A percentile compares a stretch with the other conserved stretches of the same genome.
Conservation (phyloP, 1,140 invertebrate genomes). For the Saccostrea echinata region DNA sequence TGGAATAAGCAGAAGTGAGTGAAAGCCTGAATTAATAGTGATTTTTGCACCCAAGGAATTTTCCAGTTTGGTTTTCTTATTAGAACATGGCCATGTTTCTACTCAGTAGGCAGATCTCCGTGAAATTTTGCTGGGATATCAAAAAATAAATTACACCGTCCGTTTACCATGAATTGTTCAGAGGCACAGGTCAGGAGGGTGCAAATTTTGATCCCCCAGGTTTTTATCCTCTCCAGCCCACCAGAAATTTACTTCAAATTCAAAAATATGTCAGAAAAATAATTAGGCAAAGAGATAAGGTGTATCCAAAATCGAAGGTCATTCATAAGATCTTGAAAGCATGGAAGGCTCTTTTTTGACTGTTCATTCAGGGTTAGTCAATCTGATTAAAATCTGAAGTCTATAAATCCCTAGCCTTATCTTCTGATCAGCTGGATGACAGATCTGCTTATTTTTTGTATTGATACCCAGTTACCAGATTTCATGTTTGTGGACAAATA, state of each 20-base stretch:
- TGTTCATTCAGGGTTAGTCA: conserved; percentile 33
- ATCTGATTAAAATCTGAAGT: conserved; percentile 33
- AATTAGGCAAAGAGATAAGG: conserved; percentile 5
- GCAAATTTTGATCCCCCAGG: conserved; percentile 24
- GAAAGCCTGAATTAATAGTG: conserved; percentile 12
- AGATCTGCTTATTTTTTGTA: conserved; percentile 6
- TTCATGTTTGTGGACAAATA: conserved; percentile 29
- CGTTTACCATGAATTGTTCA: conserved; percentile 24
- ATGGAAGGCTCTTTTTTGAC: conserved; percentile 21
- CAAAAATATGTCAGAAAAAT: conserved; percentile 35
- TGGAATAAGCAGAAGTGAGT: not conserved
- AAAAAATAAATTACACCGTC: conserved; percentile 36
- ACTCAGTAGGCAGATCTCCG: conserved; percentile 11
- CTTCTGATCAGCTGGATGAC: conserved; percentile 20
- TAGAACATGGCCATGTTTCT: conserved; percentile 6
- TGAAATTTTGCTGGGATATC: conserved; percentile 31
- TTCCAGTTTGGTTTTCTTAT: conserved; percentile 29
- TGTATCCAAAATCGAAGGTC: conserved; percentile 33
- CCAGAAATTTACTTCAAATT: conserved; percentile 24
- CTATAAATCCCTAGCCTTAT: conserved; percentile 19
- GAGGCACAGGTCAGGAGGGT: conserved; percentile 24
- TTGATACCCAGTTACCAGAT: conserved; percentile 8
- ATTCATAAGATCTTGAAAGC: conserved; percentile 27
- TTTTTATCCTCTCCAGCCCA: conserved; percentile 10
- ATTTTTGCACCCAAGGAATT: conserved; percentile 28